Evolutionary conservation across 2,113 vertebrate genomes (phyloP).

Genomic region (Bubo bubo): DNA sequence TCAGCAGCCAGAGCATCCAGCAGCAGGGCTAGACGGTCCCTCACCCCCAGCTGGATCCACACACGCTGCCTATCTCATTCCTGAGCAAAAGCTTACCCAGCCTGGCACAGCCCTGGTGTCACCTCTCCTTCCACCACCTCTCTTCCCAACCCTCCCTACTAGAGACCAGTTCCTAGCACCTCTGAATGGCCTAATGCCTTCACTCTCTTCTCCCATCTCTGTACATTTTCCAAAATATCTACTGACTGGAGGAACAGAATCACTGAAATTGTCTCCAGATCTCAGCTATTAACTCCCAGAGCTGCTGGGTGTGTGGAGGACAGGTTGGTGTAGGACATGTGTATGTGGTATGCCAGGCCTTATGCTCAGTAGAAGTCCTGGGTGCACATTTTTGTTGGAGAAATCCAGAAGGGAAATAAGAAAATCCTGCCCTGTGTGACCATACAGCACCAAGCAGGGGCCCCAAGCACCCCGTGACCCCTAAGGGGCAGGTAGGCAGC

Average conservation of each 20-base stretch:
- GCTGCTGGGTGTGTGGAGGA: not conserved
- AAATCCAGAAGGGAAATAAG: not conserved
- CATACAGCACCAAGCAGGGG: not conserved
- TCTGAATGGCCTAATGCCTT: not conserved
- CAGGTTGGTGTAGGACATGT: fast-evolving
- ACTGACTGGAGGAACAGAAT: not conserved
- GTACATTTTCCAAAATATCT: not conserved
- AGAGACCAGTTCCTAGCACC: not conserved
- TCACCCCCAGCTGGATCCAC: not conserved
- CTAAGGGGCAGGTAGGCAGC: not conserved
- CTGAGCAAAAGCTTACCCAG: not conserved
- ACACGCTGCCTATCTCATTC: not conserved
- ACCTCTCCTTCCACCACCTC: not conserved
- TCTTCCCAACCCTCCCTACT: not conserved
- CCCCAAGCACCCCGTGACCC: not conserved
- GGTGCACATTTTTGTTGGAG: not conserved
- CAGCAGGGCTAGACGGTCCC: not conserved
- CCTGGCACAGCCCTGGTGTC: not conserved
- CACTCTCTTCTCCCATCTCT: not conserved
- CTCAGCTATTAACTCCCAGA: not conserved
- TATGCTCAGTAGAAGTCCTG: not conserved
- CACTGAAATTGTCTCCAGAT: not conserved
- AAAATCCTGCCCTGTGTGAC: not conserved
- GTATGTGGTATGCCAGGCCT: not conserved
- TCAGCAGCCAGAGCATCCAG: not conserved